Base-by-base conservation (phyloP, 2,888 invertebrate genomes). In the Drosophila koepferae region DNA sequence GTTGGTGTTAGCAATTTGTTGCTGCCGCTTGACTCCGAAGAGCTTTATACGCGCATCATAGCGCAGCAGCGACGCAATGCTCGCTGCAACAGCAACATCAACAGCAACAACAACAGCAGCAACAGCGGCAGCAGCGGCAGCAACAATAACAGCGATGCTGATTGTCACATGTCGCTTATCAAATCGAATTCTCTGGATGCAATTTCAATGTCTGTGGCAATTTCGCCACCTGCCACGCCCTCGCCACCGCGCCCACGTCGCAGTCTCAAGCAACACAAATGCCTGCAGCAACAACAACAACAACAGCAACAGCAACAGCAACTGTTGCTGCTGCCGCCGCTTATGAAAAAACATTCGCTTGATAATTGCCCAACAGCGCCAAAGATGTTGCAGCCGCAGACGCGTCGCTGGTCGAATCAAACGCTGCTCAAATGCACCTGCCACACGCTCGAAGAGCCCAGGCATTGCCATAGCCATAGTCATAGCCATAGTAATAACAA, bases 181-280 rank as follows among this genome's bases (percentile, higher is more conserved):
- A 93, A 93, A 78, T 92, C 93, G 2, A 93, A 88, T 72, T 93
- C 93, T 2, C 66, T 93, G 34, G 93, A 93, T 81, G 91, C 92
- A 69, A 92, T 93, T 38, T 92, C 93, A 3, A 86, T 91, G 60
- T 88, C 91, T 2, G 91, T 89, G 46, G 83, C 82, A 28, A 81
- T 90, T 16, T 91, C 92, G n/a, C 92, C 92, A n/a, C 91, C 92
- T 0, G 69, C 76, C 18, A 89, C 92, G n/a, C 92, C 92, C 2
- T 90, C 88, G 7, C 90, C 88, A 3, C 91, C 92, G 23, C 82
- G 88, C 12, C 90, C 89, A 9, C 88, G 88, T 2, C 87, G 91
- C 36, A 90, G 88, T 53, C 82, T 91, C 12, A 91, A 91, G 51
- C 84, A 77, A 44, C 91, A 92, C 74, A 91, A 74, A 18, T 91